Evolutionary conservation across 2,113 vertebrate genomes (phyloP), one percentile per base, ranked within the genome.

Genomic region (Atractosteus spatula): DNA sequence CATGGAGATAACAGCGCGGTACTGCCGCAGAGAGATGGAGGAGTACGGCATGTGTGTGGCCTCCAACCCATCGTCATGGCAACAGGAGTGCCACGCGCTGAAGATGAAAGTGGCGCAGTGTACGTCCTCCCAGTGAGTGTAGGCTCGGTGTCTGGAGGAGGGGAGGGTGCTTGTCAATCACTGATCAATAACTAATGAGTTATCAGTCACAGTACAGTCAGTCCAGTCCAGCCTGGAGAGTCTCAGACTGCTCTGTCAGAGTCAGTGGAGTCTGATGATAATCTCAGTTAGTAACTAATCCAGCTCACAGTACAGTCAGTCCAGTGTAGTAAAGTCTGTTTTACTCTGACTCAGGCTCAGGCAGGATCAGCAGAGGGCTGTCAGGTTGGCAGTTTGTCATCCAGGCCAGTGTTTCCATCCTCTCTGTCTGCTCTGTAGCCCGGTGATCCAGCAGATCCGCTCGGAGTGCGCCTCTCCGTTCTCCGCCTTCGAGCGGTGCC

Each of bases 51-150:
- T 85, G 8, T 99, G 96, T 67, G 97, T 99, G 55, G 86, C 92
- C 0, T 85, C 91, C 64, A 93, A 94, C 69, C 96, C 96, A 2
- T 89, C 91, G 3, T 88, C 92, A 5, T 98, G 97, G 97, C 95
- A 96, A 62, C 80, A 87, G 3, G 92, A 91, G 8, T 98, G 97
- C 73, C 86, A 95, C 59, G 79, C 89, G 0, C 90, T 95, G 6
- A 97, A 97, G 79, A 83, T 95, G 74, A 89, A 91, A 72, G 94
- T 98, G 66, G 91, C 94, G 10, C 90, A 91, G 3, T 98, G 96
- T 77, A 96, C 96, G 2, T 94, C 95, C 2, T 92, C 94, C 8
- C 96, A 97, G 96, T 98, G 91, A 93, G 96, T 88, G 54, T 17
- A 29, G 7, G 2, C 2, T 54, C 7, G 14, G 14, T 41, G 4